Evolutionary conservation across 2,888 invertebrate genomes (phyloP).

Genomic region (Alentia gelatinosa): DNA sequence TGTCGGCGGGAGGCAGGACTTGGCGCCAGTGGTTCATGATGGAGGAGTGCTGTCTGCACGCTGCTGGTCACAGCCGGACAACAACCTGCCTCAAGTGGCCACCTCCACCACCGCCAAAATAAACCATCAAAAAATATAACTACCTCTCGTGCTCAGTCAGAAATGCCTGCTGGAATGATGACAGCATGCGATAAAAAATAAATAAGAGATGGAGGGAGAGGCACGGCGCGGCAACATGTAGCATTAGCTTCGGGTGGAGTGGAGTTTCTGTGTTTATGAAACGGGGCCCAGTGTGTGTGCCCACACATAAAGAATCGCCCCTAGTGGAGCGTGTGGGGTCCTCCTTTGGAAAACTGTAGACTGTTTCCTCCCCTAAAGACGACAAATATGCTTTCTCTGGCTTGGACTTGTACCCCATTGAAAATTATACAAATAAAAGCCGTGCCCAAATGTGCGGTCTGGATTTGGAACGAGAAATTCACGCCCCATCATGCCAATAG

Average conservation of each 20-base stretch:
- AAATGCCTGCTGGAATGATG: neutral
- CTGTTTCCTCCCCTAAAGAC: neutral
- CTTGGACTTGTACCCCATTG: too few relatives aligned
- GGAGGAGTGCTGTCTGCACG: neutral
- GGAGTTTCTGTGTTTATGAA: neutral
- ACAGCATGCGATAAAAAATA: neutral
- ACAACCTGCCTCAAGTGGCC: neutral
- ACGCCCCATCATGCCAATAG: too few relatives aligned
- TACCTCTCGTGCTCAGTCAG: neutral
- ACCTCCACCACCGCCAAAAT: neutral
- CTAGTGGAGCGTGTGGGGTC: neutral
- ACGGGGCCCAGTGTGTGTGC: neutral
- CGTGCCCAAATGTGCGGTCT: too few relatives aligned
- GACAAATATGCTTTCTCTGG: neutral
- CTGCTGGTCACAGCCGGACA: neutral
- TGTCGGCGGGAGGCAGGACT: neutral
- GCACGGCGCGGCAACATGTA: neutral
- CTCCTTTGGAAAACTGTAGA: neutral
- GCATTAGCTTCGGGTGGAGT: conserved; percentile 16
- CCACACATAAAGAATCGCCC: neutral
- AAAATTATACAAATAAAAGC: too few relatives aligned
- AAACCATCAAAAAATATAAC: neutral
- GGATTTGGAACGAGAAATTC: too few relatives aligned
- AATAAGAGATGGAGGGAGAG: neutral
- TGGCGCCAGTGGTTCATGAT: conserved; percentile 24